Base-by-base conservation (phyloP, 2,888 invertebrate species). In the Apotomis betuletana region DNA sequence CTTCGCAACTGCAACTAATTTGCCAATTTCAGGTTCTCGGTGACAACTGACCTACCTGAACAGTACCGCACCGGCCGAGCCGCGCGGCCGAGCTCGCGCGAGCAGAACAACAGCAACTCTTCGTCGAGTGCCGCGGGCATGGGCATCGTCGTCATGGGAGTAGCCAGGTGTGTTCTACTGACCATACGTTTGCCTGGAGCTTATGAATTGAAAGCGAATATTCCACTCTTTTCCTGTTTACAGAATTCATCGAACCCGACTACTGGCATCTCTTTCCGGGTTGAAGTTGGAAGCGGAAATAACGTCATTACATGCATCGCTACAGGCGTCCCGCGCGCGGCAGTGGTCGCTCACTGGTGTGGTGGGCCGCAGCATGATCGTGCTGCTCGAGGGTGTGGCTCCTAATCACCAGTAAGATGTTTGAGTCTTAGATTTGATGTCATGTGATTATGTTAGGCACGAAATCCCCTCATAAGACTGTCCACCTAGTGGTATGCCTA, bases 271-370 rank as follows among this genome's bases (percentile, higher is more conserved):
- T 0, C 92, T 99, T 1, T 98, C 98, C 80, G 99, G 99, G 0
- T 92, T 99, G 63, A 99, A 99, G 90, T 91, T 99, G 75, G 99
- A 99, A 88, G 98, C 98, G 0, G 98, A 99, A 91, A 96, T 99
- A 70, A 97, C 97, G 13, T 97, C 97, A 71, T 94, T 99, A 9
- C 98, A 98, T 85, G 96, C 97, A n/a, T 97, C 98, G 79, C 94
- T 98, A 51, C 98, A 98, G 0, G 97, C 97, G 85, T 96, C 98
- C n/a, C 97, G 98, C 80, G 96, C 97, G 80, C 95, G 96, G 0
- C 97, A 97, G 84, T 96, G 96, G 89, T 96, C 97, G 59, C 93
- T 97, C 36, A 97, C 97, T 1, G 98, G 98, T 8, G 98, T 98
- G 90, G 96, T 98, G 27, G 98, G 98, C 0, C 94, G 98, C 70